Evolutionary conservation across 2,797 vertebrate genomes (phyloP).

Genomic region (Gymnothorax javanicus): DNA sequence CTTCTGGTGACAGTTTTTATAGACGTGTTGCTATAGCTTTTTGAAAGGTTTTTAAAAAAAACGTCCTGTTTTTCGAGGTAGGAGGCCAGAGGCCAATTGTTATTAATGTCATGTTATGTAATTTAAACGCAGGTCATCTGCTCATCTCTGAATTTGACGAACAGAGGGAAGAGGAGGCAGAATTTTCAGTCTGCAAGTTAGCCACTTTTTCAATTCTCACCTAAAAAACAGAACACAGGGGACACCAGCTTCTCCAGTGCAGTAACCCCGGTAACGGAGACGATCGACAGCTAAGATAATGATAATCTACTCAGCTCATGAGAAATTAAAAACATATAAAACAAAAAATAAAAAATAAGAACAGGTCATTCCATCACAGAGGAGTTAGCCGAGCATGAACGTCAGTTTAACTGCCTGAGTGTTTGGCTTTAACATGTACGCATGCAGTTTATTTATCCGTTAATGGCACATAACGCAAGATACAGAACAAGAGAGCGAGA

Average conservation of each 20-base stretch:
- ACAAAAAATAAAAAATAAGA: not conserved
- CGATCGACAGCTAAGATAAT: not conserved
- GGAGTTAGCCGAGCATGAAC: constrained; percentile 72
- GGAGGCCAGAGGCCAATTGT: too few relatives aligned
- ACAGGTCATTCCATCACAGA: constrained; percentile 64
- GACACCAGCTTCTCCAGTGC: not conserved
- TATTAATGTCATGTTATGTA: too few relatives aligned
- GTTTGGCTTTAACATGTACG: constrained; percentile 55
- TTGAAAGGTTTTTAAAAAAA: too few relatives aligned
- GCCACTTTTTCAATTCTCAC: not conserved
- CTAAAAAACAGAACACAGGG: not conserved
- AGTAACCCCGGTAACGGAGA: not conserved
- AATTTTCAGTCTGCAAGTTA: not conserved
- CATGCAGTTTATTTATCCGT: constrained; percentile 77
- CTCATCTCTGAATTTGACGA: too few relatives aligned
- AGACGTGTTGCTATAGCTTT: too few relatives aligned
- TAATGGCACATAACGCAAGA: constrained; percentile 69
- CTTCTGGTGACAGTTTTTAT: too few relatives aligned
- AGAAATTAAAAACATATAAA: too few relatives aligned
- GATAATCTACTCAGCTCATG: not conserved
- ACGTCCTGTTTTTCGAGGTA: too few relatives aligned
- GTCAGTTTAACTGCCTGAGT: constrained; percentile 59
- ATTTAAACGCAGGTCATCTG: too few relatives aligned
- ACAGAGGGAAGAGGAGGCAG: not conserved
- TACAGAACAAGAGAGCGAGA: constrained; percentile 58